Base-by-base conservation (phyloP, 1,140 invertebrate genomes). In the Rhagoletis pomonella region DNA sequence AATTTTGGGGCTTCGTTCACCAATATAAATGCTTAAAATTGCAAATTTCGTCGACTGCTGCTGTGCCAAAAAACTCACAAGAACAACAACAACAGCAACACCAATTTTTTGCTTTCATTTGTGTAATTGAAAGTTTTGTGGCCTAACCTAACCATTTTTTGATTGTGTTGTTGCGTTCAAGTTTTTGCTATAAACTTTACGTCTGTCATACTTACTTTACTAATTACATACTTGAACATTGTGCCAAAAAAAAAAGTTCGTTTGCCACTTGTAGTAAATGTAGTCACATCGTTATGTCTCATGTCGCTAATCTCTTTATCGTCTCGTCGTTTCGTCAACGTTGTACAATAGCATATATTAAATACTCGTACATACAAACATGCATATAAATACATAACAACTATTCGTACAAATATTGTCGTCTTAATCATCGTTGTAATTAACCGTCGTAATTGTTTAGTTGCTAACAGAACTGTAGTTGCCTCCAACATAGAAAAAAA, bases 11-110 rank as follows among this genome's bases (percentile, higher is more conserved):
- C 14, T 12, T 85, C 59, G 55, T 59, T 12, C 58, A 85, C 17
- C 55, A 85, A 85, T 85, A 59, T 60, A 85, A 85, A 85, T 85
- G 84, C 84, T 85, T 85, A 85, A 85, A 85, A 85, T 60, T 85
- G 84, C 84, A 64, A 62, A 62, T 86, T 64, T 62, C 59, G 84
- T 86, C 59, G 55, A 86, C 73, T 81, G 73, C 73, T 81, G 42
- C 19, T 81, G 44, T 81, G 47, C 44, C 17, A 5, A 29, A 81
- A 81, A 17, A 42, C 50, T 47, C 50, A 73, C 67, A 73, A 44
- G 39, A 47, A 44, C 67, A 73, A 47, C 39, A 69, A 17, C 10
- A 69, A 47, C 12, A 69, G 7, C 67, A 73, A 81, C 42, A 81
- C 60, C 55, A 60, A 86, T 86, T 62, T 86, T 42, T 60, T 86